Evolutionary conservation across 2,888 invertebrate genomes (phyloP).

Genomic region (Philaethria dido): DNA sequence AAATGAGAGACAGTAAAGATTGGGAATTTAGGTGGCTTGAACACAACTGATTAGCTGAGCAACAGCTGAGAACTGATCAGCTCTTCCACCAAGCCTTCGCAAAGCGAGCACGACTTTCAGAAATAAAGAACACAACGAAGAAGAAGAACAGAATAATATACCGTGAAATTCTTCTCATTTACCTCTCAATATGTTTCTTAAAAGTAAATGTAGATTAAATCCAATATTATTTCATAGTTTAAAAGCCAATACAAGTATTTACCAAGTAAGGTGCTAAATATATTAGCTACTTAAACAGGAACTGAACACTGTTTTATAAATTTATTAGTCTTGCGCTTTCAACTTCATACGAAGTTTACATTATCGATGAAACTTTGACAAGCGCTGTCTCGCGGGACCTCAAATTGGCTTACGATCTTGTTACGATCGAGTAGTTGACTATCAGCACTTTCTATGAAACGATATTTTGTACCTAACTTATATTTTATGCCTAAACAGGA

Average conservation of each 20-base stretch:
- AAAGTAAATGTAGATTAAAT: too few species aligned
- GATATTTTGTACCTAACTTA: slow-evolving; percentile 13
- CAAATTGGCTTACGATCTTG: slow-evolving; percentile 43
- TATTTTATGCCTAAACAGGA: background rate
- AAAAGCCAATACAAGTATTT: slow-evolving; percentile 13
- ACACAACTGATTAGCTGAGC: too few species aligned
- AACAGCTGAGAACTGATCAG: too few species aligned
- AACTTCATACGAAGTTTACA: slow-evolving; percentile 21
- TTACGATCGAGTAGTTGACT: slow-evolving; percentile 30
- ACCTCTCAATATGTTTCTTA: too few species aligned
- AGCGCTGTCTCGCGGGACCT: slow-evolving; percentile 42
- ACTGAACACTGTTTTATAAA: slow-evolving; percentile 22
- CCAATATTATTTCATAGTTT: too few species aligned
- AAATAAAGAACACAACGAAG: too few species aligned
- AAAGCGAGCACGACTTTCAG: too few species aligned
- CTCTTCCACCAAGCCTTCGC: too few species aligned
- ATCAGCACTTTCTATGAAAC: slow-evolving; percentile 23
- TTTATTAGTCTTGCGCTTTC: slow-evolving; percentile 17
- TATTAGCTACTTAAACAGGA: slow-evolving; percentile 17
- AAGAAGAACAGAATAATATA: too few species aligned
- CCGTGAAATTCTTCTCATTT: too few species aligned
- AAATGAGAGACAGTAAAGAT: too few species aligned
- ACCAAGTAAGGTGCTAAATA: slow-evolving; percentile 4
- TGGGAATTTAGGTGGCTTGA: too few species aligned
- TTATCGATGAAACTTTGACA: slow-evolving; percentile 50